Base-by-base conservation (phyloP, 2,797 vertebrate species). In the Paedocypris micromegethes region DNA sequence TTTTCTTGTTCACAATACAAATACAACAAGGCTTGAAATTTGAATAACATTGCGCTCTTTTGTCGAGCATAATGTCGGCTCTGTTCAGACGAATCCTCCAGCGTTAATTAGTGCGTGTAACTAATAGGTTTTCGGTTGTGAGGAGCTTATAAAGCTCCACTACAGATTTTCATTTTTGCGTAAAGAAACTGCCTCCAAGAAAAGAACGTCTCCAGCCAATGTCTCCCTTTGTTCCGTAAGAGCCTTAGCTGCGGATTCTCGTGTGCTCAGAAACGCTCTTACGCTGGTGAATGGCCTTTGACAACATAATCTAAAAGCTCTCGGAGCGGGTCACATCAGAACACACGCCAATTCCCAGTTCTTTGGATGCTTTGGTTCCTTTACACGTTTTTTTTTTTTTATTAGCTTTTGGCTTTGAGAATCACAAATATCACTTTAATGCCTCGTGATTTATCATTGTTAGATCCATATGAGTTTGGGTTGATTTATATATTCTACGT, bases 171-270 rank as follows among this genome's bases (percentile, higher is more conserved):
- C 3, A 68, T 74, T 77, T 75, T 58, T 39, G 2, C 65, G 44
- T 65, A 58, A 76, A 47, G 70, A 80, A 86, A 84, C 76, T 81
- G 78, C 37, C 58, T 50, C 71, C 23, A 23, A 23, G 23, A 23
- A 23, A 23, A 23, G 23, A 55, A 51, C 61, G 61, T 72, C 64
- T 57, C 49, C 44, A 3, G 70, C 72, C 84, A 84, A 83, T 84
- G 68, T 78, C 82, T 82, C 79, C 80, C 80, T 81, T 85, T 83
- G 77, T 82, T 84, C 76, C 55, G 9, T 88, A 89, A 90, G 86
- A 85, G 83, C 80, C 84, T 90, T 89, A 89, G 46, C 77, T 75
- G 81, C 83, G 84, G 77, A 87, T 81, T 82, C 77, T 84, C 84
- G 86, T 76, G 65, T 82, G 84, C 45, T 77, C 79, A 61, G 72